phyloP scores from a whole-genome alignment of 2,888 invertebrate species.

The Drosophila kuntzei region DNA sequence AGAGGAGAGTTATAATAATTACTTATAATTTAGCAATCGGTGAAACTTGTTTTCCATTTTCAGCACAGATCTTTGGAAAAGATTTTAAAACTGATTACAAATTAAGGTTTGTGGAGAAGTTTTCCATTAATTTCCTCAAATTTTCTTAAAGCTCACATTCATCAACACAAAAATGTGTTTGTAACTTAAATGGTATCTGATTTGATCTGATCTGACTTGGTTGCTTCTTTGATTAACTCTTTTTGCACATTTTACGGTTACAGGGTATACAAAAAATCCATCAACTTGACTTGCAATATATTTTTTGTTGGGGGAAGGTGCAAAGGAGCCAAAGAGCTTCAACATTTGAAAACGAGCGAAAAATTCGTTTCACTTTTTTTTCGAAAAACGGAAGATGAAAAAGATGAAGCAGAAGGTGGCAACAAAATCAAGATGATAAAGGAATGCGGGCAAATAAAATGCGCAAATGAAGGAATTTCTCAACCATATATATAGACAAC shows the following conservation, averaged over 20 bases:
- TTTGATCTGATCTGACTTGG: no score
- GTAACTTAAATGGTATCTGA: no score
- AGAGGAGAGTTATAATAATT: no score
- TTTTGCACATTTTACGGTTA: neutral
- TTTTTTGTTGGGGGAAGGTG: neutral
- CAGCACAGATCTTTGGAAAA: no score
- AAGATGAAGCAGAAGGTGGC: constrained; percentile 26
- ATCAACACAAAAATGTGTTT: no score
- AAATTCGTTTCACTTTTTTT: constrained; percentile 44
- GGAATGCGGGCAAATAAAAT: constrained; percentile 62
- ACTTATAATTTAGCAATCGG: no score
- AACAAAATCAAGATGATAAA: constrained; percentile 45
- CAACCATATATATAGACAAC: constrained; percentile 29
- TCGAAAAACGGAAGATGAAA: constrained; percentile 4
- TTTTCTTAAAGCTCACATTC: no score
- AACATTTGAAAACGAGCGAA: constrained; percentile 31
- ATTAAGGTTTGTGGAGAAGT: no score
- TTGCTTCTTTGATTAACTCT: neutral
- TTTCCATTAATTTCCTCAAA: no score
- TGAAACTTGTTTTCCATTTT: no score
- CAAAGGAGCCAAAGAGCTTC: constrained; percentile 7
- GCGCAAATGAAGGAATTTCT: constrained; percentile 48
- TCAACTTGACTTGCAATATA: constrained; percentile 12
- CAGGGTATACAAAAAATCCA: constrained; percentile 21
- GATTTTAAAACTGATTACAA: no score